Evolutionary conservation across 2,113 vertebrate species (phyloP).

Genomic region (Collichthys lucidus): DNA sequence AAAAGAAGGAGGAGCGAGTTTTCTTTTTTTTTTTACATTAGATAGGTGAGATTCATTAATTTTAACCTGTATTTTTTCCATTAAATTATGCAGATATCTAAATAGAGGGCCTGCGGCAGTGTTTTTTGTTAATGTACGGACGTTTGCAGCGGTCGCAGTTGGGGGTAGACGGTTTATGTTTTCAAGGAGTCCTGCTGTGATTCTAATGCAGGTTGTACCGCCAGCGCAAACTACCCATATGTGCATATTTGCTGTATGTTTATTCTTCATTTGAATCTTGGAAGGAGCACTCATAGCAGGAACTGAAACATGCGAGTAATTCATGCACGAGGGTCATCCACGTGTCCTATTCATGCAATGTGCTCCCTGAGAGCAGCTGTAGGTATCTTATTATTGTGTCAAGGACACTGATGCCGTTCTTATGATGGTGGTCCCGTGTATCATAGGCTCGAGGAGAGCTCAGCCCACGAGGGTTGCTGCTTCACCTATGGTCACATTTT

Average conservation of each 20-base stretch:
- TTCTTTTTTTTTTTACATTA: background rate
- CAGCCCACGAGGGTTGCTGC: background rate
- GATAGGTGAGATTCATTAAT: background rate
- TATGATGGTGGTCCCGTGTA: background rate
- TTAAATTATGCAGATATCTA: constrained; percentile 41
- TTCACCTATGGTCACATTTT: too few species aligned
- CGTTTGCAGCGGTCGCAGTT: background rate
- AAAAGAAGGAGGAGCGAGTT: background rate
- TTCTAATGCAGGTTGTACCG: constrained; percentile 32
- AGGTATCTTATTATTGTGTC: background rate
- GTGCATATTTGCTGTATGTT: background rate
- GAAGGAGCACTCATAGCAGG: background rate
- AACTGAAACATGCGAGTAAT: background rate
- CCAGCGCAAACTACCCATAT: background rate
- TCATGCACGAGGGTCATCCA: background rate
- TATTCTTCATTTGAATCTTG: constrained; percentile 6
- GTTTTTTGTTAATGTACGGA: background rate
- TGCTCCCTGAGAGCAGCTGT: background rate
- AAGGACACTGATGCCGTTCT: background rate
- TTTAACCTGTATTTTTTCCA: constrained; percentile 14
- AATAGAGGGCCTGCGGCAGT: constrained; percentile 18
- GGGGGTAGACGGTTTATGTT: constrained; percentile 13
- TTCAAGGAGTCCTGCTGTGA: constrained; percentile 31
- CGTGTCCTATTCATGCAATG: background rate
- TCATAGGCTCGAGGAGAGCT: background rate